Evolutionary conservation across 2,888 invertebrate genomes (phyloP).

Genomic region (Thalpophila matura): DNA sequence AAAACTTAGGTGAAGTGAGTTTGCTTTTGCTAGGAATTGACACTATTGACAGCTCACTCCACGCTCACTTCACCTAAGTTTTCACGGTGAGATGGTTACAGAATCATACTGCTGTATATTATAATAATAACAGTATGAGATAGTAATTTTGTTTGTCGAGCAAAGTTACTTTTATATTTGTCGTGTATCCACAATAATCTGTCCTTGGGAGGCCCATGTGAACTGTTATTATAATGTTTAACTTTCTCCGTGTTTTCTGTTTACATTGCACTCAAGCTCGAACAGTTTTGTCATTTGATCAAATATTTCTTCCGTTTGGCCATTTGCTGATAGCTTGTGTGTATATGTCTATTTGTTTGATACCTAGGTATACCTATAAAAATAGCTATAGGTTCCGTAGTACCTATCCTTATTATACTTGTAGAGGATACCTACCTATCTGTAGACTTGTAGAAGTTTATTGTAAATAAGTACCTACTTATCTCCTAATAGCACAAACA

Average conservation of each 20-base stretch:
- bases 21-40: too few relatives aligned
- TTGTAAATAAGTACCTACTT: too few relatives aligned
- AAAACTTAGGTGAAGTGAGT: too few relatives aligned
- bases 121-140: background rate
- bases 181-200: background rate
- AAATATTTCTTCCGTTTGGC: constrained; percentile 9
- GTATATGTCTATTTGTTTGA: background rate
- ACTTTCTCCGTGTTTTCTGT: constrained; percentile 14
- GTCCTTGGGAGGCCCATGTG: background rate
- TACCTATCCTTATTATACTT: too few relatives aligned
- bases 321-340: background rate
- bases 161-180: background rate
- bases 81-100: too few relatives aligned
- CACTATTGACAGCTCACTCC: constrained; percentile 18
- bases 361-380: background rate
- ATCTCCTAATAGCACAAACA: too few relatives aligned
- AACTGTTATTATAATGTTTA: constrained; percentile 13
- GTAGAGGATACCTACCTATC: too few relatives aligned
- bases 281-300: constrained; percentile 6
- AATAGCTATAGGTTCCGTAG: too few relatives aligned
- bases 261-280: constrained; percentile 15
- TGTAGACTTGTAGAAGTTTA: too few relatives aligned
- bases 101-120: too few relatives aligned
- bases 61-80: background rate
- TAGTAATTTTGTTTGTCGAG: background rate